phyloP scores from a whole-genome alignment of 2,113 vertebrate species.

The Varanus salvator region DNA sequence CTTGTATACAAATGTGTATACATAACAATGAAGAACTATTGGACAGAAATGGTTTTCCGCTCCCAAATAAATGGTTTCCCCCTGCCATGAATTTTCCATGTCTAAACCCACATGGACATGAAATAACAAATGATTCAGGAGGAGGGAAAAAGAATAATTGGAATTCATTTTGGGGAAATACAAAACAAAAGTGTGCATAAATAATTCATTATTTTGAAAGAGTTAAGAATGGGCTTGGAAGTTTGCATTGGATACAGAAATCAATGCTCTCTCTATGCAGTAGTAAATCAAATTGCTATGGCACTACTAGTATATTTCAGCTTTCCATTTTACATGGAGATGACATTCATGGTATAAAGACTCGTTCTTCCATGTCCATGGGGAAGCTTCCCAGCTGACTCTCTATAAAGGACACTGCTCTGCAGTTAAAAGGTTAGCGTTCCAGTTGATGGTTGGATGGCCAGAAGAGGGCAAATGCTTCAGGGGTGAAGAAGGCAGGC shows the following conservation, averaged over 20 bases:
- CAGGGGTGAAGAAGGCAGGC: slow-evolving; percentile 32
- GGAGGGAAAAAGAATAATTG: neutral
- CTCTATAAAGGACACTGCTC: slow-evolving; percentile 12
- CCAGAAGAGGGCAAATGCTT: slow-evolving; percentile 30
- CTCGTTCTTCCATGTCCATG: neutral
- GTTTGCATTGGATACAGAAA: neutral
- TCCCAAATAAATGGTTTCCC: neutral
- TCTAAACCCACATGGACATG: neutral
- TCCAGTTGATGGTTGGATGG: slow-evolving; percentile 47
- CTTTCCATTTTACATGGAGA: slow-evolving; percentile 42
- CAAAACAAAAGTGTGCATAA: neutral
- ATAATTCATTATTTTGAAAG: neutral
- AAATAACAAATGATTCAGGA: neutral
- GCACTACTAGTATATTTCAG: slow-evolving; percentile 6
- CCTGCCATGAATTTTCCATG: neutral
- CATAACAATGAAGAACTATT: neutral
- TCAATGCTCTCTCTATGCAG: neutral
- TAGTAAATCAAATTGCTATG: neutral
- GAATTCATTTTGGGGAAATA: neutral
- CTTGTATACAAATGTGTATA: neutral
- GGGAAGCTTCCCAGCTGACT: neutral
- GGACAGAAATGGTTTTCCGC: no score
- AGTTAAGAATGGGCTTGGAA: neutral
- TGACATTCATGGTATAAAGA: slow-evolving; percentile 31
- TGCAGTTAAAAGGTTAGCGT: slow-evolving; percentile 19